phyloP scores from a whole-genome alignment of 2,797 vertebrate species.

The Coregonus suidteri region DNA sequence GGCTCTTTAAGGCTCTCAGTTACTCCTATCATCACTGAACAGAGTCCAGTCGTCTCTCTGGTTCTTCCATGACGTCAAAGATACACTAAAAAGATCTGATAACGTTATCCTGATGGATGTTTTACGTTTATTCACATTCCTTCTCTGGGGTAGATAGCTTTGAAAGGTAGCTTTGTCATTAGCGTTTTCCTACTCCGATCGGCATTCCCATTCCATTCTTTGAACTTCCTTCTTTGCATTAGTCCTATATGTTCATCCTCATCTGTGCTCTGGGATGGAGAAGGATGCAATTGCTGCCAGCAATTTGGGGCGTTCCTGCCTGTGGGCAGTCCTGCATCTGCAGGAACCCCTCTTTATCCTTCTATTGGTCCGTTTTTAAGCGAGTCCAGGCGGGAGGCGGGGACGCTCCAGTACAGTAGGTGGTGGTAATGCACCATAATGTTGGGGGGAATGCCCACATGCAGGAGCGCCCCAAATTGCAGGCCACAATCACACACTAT shows the following conservation, averaged over 20 bases:
- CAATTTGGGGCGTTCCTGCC: too few species aligned
- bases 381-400: too few species aligned
- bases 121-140: constrained; percentile 48
- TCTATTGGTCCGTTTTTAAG: too few species aligned
- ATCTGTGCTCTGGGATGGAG: not conserved
- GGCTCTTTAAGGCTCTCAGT: constrained; percentile 20
- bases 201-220: constrained; percentile 37
- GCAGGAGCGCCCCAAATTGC: too few species aligned
- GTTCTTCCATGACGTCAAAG: constrained; percentile 30
- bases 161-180: constrained; percentile 29
- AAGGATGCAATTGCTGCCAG: too few species aligned
- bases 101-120: constrained; percentile 35
- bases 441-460: too few species aligned
- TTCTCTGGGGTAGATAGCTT: constrained; percentile 30
- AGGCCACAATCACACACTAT: not conserved
- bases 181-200: constrained; percentile 44
- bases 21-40: constrained; percentile 21
- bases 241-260: constrained; percentile 15
- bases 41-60: constrained; percentile 24
- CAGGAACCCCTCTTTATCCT: too few species aligned
- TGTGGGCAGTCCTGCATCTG: too few species aligned
- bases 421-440: too few species aligned
- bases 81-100: constrained; percentile 32
- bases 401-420: too few species aligned
- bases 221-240: constrained; percentile 46